Base-by-base conservation (phyloP, 2,888 invertebrate genomes). In the Spisula solida region DNA sequence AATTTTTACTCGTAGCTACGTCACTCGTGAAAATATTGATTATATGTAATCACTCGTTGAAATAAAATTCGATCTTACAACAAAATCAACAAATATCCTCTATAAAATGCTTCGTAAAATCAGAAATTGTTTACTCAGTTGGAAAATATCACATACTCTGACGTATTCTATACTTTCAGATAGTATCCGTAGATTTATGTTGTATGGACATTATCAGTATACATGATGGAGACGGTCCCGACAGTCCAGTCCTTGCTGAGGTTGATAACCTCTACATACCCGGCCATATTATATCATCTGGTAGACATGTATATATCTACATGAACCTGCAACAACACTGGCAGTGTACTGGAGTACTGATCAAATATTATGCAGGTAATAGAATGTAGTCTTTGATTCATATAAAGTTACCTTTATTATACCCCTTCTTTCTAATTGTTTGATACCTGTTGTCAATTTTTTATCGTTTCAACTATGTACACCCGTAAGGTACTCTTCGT, bases 181-280 rank as follows among this genome's bases (percentile, higher is more conserved):
- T 97, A 34, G 93, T 95, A 56, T 95, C 96, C 84, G 92, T 96
- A 41, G 96, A 96, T 87, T 93, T 97, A 41, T 96, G 97, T 87
- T 93, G 95, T 47, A 94, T 95, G 93, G 99, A 99, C 96, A 98
- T 98, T 94, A 98, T 99, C 91, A 97, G 98, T 4, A 97, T 99
- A 82, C 98, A 99, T 93, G 99, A 99, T 96, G 99, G 99, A 5
- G 98, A 98, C 87, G 98, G 98, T 0, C 99, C 99, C 18, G 98
- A 98, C 96, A 98, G 98, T 95, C 98, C 98, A 90, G 98, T 98
- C 81, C 98, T 99, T 85, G 98, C 98, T 1, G 97, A 98, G 94
- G 97, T 99, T 89, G 98, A 88, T 93, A 98, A 98, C 94, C 98
- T 98, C 92, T 98, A 98, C 94, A 20, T 56, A 25, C 97, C 97